Conservation (phyloP, 1,140 invertebrate genomes). For the Papilio aristodemus region DNA sequence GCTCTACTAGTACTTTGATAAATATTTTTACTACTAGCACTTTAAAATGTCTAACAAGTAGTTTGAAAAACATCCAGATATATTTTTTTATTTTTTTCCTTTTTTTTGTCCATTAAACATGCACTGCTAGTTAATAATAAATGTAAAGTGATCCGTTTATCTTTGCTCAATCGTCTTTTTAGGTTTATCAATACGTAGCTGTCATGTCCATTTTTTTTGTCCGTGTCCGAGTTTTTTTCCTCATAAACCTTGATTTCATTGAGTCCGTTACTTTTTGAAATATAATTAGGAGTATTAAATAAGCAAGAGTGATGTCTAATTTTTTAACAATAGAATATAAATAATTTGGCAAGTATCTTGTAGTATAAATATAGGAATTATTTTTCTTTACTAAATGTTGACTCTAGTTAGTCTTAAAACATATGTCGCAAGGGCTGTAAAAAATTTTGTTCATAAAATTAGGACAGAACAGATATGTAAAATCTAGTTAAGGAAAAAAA, state of each 20-base stretch:
- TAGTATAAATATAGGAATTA: constrained; percentile 5
- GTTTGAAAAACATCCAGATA: constrained; percentile 12
- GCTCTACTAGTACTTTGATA: not conserved
- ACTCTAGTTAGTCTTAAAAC: not conserved
- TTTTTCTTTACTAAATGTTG: not conserved
- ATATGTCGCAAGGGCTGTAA: not conserved
- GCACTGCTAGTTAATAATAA: not conserved
- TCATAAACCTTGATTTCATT: constrained; percentile 11
- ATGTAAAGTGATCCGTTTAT: not conserved
- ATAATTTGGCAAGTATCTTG: constrained; percentile 9
- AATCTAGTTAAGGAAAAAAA: constrained; percentile 37
- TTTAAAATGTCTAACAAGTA: not conserved
- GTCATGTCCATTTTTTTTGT: not conserved
- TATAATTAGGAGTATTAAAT: not conserved
- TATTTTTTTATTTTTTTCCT: not conserved
- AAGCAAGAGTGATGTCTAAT: not conserved
- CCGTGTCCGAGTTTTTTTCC: not conserved
- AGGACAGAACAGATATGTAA: not conserved
- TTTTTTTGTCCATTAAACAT: constrained; percentile 12
- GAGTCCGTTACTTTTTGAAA: constrained; percentile 14
- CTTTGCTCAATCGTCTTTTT: not conserved
- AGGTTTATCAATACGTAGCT: not conserved
- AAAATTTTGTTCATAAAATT: not conserved
- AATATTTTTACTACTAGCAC: not conserved
- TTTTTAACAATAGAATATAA: constrained; percentile 20